Evolutionary conservation across 2,113 vertebrate genomes (phyloP).

Genomic region (Glareola pratincola): DNA sequence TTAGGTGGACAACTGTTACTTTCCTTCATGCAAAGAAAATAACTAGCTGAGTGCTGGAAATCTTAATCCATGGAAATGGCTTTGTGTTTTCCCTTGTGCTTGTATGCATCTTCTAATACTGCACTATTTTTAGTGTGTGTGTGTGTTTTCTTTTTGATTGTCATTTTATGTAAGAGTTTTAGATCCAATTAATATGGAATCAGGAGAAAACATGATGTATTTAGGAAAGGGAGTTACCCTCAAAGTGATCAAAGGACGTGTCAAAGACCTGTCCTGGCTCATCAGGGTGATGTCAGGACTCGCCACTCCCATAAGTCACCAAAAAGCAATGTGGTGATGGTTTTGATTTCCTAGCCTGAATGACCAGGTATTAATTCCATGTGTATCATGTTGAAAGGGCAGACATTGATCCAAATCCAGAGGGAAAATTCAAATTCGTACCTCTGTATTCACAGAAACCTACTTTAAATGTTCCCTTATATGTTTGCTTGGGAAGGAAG

Average conservation of each 20-base stretch:
- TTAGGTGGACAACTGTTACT: neutral
- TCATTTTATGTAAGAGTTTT: neutral
- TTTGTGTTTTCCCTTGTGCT: rapidly evolving
- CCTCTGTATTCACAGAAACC: neutral
- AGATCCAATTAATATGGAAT: neutral
- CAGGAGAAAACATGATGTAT: neutral
- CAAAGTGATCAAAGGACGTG: neutral
- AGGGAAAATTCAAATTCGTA: neutral
- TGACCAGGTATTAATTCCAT: neutral
- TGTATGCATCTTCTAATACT: neutral
- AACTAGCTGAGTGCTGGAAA: neutral
- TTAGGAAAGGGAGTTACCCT: neutral
- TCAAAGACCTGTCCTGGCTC: neutral
- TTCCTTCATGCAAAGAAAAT: neutral
- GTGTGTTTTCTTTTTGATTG: neutral
- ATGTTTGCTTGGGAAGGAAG: neutral
- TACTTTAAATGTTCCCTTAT: neutral
- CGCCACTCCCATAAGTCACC: neutral
- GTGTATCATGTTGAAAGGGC: neutral
- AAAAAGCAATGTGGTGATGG: neutral
- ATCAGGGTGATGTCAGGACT: neutral
- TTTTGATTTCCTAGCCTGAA: neutral
- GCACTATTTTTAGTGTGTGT: neutral
- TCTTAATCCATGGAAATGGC: neutral
- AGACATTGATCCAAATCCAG: neutral